Evolutionary conservation across 2,113 vertebrate genomes (phyloP), one percentile per base, ranked within the genome.

Genomic region (Thalassarche chlororhynchos): DNA sequence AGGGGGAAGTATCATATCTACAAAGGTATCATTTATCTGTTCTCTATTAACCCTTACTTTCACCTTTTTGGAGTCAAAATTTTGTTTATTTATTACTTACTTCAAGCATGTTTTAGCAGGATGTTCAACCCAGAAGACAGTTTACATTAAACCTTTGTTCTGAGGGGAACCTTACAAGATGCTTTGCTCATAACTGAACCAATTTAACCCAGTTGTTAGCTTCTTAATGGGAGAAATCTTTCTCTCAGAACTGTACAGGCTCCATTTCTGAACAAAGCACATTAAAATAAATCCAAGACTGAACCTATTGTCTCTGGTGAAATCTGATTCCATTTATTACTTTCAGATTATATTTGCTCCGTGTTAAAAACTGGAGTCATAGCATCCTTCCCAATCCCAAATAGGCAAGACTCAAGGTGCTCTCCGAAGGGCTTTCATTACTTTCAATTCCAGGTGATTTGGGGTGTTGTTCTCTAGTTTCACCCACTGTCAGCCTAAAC

Each of bases 51-150:
- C 70, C 54, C 77, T 75, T 79, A 69, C 36, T 62, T 96, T 93
- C 55, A 84, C 54, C 17, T 94, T 95, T 95, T 84, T 90, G 80
- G 97, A 96, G 94, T 69, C 62, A 93, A 89, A 69, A 92, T 97
- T 95, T 69, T 96, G 86, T 96, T 97, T 97, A 95, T 97, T 97
- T 98, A 65, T 90, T 98, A 78, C 87, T 91, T 87, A 88, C 62
- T 95, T 97, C 84, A 96, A 95, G 82, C 46, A 26, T 65, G 47
- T 91, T 95, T 96, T 84, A 94, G 72, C 24, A 62, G 89, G 36
- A 82, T 54, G 23, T 93, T 95, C 82, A 91, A 70, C 38, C 58
- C 68, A 85, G 79, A 93, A 94, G 78, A 69, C 54, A 84, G 68
- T 91, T 97, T 93, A 72, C 14, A 46, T 70, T 55, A 75, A 92